Conservation (phyloP, 2,888 invertebrate genomes). For the Neria commutata region DNA sequence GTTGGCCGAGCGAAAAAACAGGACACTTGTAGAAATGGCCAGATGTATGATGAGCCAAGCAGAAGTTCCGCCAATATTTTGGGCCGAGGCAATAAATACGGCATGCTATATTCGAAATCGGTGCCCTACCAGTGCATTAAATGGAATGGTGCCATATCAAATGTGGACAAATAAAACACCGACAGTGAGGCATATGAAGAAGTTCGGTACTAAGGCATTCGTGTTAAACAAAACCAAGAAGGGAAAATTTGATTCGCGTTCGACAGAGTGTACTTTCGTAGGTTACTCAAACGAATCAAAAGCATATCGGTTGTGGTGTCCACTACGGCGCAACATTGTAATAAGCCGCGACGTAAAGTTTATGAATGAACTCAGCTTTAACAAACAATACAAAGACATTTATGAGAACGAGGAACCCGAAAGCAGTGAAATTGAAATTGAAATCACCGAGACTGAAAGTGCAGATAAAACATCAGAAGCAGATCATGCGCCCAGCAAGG, state of each 20-base stretch:
- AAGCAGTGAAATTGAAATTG: not conserved
- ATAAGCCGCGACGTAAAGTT: slow-evolving; percentile 15
- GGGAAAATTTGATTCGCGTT: not conserved
- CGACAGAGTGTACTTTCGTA: not conserved
- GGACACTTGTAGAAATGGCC: slow-evolving; percentile 28
- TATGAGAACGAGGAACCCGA: not conserved
- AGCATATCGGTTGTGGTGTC: slow-evolving; percentile 8
- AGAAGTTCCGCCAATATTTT: slow-evolving; percentile 6
- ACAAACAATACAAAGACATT: not conserved
- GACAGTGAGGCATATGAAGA: slow-evolving; percentile 8
- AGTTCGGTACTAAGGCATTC: slow-evolving; percentile 10
- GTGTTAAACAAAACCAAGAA: slow-evolving; percentile 10
- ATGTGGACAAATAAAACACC: not conserved
- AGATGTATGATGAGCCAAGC: slow-evolving; percentile 18
- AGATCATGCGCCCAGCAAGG: slow-evolving; percentile 1
- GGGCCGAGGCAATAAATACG: slow-evolving; percentile 22
- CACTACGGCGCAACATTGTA: not conserved
- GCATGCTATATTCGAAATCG: slow-evolving; percentile 16
- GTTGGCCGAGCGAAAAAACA: not conserved
- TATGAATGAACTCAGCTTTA: not conserved
- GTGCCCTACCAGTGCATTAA: slow-evolving; percentile 7
- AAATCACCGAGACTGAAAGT: not conserved
- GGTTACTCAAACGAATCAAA: slow-evolving; percentile 9
- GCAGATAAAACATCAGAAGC: slow-evolving; percentile 7
- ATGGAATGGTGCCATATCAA: not conserved